Conservation (phyloP, 2,888 invertebrate genomes). For the Synanthedon formicaeformis region DNA sequence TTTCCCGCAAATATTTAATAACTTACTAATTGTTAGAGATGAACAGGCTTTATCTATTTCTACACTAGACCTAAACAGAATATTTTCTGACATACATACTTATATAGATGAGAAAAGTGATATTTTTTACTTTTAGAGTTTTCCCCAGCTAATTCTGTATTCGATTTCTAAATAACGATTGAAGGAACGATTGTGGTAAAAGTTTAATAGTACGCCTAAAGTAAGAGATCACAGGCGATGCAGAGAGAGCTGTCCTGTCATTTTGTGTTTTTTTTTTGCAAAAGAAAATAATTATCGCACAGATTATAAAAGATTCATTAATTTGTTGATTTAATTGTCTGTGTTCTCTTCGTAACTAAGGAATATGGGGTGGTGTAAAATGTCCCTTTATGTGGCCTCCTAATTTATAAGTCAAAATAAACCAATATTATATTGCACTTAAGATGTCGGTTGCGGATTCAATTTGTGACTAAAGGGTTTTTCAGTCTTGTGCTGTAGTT, state of each 20-base stretch:
- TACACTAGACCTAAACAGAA: not conserved
- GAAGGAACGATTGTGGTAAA: conserved; percentile 18
- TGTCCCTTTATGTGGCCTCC: not conserved
- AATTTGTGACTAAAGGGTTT: too few relatives aligned
- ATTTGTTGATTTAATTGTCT: conserved; percentile 15
- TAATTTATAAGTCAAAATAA: too few relatives aligned
- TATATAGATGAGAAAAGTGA: not conserved
- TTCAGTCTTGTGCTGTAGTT: too few relatives aligned
- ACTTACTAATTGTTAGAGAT: conserved; percentile 16
- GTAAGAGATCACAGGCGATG: conserved; percentile 23
- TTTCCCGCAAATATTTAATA: conserved; percentile 2
- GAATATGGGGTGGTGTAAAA: conserved; percentile 6
- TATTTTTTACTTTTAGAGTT: not conserved
- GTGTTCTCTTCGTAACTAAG: conserved; percentile 24
- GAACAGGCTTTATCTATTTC: conserved; percentile 29
- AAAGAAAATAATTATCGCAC: conserved; percentile 24
- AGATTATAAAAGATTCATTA: conserved; percentile 10
- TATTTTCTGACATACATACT: not conserved
- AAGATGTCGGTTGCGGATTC: too few relatives aligned
- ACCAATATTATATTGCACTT: too few relatives aligned
- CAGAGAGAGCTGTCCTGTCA: conserved; percentile 3
- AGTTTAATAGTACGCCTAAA: conserved; percentile 16
- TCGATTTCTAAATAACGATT: conserved; percentile 25
- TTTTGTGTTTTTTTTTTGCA: conserved; percentile 3
- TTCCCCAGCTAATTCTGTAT: conserved; percentile 28